Evolutionary conservation across 2,888 invertebrate genomes (phyloP).

Genomic region (Ommatoiulus sabulosus): DNA sequence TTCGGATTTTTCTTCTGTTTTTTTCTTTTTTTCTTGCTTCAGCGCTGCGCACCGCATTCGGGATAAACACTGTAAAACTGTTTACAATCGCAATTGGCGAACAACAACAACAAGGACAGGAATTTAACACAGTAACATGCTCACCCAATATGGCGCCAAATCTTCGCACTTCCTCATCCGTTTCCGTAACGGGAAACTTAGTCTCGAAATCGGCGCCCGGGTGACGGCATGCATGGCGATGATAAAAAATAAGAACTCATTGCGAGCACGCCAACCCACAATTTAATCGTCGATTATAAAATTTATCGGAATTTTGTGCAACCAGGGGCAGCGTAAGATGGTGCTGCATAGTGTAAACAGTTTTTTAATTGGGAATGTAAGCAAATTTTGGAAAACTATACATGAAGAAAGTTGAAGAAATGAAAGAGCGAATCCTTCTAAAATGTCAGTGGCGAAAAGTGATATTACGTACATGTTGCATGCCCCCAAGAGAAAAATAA

Average conservation of each 20-base stretch:
- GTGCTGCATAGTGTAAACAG: too few species aligned
- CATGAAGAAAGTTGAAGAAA: too few species aligned
- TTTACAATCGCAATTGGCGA: conserved; percentile 19
- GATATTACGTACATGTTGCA: too few species aligned
- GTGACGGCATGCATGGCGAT: not conserved
- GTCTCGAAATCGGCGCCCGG: not conserved
- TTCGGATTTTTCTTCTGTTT: not conserved
- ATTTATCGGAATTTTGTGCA: too few species aligned
- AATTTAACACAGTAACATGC: conserved; percentile 22
- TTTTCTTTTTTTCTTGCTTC: not conserved
- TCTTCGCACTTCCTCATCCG: not conserved
- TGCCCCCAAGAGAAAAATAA: too few species aligned
- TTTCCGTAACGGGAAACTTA: not conserved
- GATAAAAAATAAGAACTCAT: not conserved
- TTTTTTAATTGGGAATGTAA: too few species aligned
- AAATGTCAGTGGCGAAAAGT: too few species aligned
- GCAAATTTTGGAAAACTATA: too few species aligned
- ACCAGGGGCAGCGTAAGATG: too few species aligned
- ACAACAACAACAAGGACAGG: conserved; percentile 12
- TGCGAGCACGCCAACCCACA: too few species aligned
- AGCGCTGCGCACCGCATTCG: not conserved
- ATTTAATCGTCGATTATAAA: too few species aligned
- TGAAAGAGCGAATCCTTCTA: too few species aligned
- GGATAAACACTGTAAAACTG: conserved; percentile 29
- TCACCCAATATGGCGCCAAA: conserved; percentile 26